Percentiles rank a stretch among this genome's conserved stretches.
Evolutionary conservation across 2,888 invertebrate species (phyloP).

Genomic region (Parnassius apollo): DNA sequence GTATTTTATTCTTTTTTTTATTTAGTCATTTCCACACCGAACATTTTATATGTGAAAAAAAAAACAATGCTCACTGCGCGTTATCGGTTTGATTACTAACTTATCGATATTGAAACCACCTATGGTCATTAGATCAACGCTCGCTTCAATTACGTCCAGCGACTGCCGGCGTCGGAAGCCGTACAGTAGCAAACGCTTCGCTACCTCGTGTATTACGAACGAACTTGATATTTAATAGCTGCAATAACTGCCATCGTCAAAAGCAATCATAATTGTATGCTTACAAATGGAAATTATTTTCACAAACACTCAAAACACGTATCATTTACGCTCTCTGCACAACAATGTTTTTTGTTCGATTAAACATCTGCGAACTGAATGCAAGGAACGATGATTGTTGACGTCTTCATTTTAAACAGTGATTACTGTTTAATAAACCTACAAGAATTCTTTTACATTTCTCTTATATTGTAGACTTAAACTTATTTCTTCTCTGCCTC

Average conservation of each 20-base stretch:
- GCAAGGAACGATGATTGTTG: constrained; percentile 27
- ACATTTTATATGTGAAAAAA: not conserved
- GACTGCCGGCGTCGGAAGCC: constrained; percentile 21
- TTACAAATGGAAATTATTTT: constrained; percentile 29
- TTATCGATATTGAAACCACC: not conserved
- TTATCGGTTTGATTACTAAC: not conserved
- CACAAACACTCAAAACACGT: constrained; percentile 18
- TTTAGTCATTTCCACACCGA: not conserved
- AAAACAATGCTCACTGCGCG: not conserved
- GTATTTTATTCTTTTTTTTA: not conserved
- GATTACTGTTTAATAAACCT: constrained; percentile 2
- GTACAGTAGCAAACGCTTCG: constrained; percentile 12
- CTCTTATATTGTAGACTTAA: no score
- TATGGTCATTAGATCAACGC: constrained; percentile 10
- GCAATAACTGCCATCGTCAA: constrained; percentile 11
- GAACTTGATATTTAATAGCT: constrained; percentile 8
- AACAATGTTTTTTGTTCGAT: constrained; percentile 44
- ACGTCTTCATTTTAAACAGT: constrained; percentile 24
- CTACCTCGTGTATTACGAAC: constrained; percentile 9
- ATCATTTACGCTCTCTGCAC: constrained; percentile 62
- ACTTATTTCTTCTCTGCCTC: not conserved
- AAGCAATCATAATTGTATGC: constrained; percentile 26
- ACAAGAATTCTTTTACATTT: not conserved
- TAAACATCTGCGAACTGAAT: constrained; percentile 28
- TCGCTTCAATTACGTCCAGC: constrained; percentile 13